phyloP scores from a whole-genome alignment of 2,113 vertebrate genomes.

The Ciconia maguari region DNA sequence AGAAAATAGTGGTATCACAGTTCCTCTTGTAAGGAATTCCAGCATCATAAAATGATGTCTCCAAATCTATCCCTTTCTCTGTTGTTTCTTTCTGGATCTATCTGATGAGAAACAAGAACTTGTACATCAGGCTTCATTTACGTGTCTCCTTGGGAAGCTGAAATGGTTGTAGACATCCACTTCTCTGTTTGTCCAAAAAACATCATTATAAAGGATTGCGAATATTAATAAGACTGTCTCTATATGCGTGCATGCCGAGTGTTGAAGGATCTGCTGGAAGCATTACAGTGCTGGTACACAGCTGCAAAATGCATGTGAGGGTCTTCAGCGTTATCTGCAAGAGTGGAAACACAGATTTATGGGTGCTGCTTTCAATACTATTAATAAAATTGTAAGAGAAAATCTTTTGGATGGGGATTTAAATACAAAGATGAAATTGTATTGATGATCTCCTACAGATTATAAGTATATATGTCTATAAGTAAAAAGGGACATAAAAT shows the following conservation, averaged over 20 bases:
- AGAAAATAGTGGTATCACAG: neutral
- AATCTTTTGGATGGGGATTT: neutral
- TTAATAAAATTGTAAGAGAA: neutral
- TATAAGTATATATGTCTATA: neutral
- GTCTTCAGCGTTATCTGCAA: neutral
- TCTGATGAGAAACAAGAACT: neutral
- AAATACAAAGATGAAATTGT: neutral
- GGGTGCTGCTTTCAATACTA: neutral
- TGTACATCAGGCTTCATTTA: neutral
- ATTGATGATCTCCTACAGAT: neutral
- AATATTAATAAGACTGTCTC: neutral
- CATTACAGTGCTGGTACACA: neutral
- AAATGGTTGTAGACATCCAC: neutral
- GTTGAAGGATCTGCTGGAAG: neutral
- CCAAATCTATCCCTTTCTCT: neutral
- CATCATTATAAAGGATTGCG: neutral
- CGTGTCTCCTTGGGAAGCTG: neutral
- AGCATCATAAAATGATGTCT: neutral
- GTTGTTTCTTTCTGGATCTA: neutral
- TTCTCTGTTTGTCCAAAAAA: neutral
- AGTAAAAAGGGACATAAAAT: neutral
- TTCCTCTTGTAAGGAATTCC: neutral
- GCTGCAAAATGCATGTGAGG: neutral
- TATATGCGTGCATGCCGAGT: fast-evolving
- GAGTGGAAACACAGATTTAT: neutral